phyloP scores from a whole-genome alignment of 2,888 invertebrate genomes.

The Mycalesis mineus region DNA sequence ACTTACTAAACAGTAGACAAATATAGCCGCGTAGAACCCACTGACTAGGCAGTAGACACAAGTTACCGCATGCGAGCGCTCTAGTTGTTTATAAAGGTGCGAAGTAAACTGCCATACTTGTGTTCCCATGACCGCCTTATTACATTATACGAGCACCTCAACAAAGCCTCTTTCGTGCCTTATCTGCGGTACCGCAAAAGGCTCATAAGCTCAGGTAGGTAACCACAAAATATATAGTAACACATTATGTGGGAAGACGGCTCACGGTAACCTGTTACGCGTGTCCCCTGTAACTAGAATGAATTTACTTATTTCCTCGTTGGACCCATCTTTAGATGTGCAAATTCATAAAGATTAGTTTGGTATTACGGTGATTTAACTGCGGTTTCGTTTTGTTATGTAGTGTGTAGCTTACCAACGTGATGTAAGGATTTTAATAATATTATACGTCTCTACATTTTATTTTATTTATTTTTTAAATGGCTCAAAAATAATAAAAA shows the following conservation, averaged over 20 bases:
- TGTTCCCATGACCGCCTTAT: constrained; percentile 61
- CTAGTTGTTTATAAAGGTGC: constrained; percentile 42
- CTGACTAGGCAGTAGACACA: constrained; percentile 44
- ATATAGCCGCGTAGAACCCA: constrained; percentile 37
- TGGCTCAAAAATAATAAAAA: too few relatives aligned
- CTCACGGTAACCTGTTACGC: constrained; percentile 48
- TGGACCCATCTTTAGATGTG: not conserved
- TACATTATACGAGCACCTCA: constrained; percentile 62
- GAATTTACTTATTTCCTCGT: not conserved
- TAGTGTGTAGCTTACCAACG: too few relatives aligned
- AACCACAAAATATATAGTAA: constrained; percentile 72
- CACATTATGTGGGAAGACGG: constrained; percentile 66
- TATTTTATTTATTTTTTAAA: too few relatives aligned
- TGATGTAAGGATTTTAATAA: too few relatives aligned
- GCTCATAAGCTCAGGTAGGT: constrained; percentile 69
- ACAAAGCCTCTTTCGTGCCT: constrained; percentile 70
- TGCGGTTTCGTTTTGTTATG: too few relatives aligned
- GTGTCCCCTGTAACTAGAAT: constrained; percentile 63
- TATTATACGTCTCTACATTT: too few relatives aligned
- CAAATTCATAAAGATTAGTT: not conserved
- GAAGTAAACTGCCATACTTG: constrained; percentile 51
- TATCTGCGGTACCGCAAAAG: constrained; percentile 69
- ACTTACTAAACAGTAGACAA: constrained; percentile 46
- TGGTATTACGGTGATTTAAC: not conserved
- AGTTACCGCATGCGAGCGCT: constrained; percentile 36